These are phyloP conservation scores for Pagrus major DNA, from an alignment of 2,113 vertebrate species.

Conservation along the genomic window DNA sequence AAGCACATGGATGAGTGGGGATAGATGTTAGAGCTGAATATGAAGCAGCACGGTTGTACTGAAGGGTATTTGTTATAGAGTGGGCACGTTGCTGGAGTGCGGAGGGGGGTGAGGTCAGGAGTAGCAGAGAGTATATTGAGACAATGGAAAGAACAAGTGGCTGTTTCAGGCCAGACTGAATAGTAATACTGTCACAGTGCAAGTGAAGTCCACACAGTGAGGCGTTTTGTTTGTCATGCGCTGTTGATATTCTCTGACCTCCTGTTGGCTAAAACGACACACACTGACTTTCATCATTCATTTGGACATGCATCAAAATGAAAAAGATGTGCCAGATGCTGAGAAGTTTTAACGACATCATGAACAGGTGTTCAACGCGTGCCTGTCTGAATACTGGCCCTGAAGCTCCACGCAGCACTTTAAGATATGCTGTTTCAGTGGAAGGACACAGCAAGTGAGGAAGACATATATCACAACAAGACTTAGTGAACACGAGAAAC, in stretches of 20 bases:
- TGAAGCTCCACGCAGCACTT: neutral
- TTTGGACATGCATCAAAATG: neutral
- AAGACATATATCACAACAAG: neutral
- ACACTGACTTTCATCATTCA: neutral
- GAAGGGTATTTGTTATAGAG: constrained; percentile 63
- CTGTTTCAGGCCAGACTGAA: constrained; percentile 49
- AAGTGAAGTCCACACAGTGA: constrained; percentile 24
- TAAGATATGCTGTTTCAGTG: neutral
- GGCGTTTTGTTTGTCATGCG: constrained; percentile 29
- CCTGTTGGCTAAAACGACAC: neutral
- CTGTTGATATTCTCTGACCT: constrained; percentile 14
- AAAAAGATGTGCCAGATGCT: neutral
- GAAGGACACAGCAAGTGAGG: neutral
- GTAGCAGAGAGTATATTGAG: constrained; percentile 46
- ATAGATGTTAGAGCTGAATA: constrained; percentile 39
- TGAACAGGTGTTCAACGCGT: neutral
- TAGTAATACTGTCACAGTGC: constrained; percentile 45
- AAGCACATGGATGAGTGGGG: constrained; percentile 36
- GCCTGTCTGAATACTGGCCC: neutral
- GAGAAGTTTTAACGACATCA: no score
- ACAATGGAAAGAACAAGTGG: constrained; percentile 54
- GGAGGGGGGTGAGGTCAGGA: constrained; percentile 56
- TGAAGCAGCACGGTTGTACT: constrained; percentile 42
- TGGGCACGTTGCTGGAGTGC: constrained; percentile 29
- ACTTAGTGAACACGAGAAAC: neutral